Percentiles rank a stretch among this genome's conserved stretches.
phyloP scores from a whole-genome alignment of 2,888 invertebrate genomes.

The Psylliodes chrysocephalus region DNA sequence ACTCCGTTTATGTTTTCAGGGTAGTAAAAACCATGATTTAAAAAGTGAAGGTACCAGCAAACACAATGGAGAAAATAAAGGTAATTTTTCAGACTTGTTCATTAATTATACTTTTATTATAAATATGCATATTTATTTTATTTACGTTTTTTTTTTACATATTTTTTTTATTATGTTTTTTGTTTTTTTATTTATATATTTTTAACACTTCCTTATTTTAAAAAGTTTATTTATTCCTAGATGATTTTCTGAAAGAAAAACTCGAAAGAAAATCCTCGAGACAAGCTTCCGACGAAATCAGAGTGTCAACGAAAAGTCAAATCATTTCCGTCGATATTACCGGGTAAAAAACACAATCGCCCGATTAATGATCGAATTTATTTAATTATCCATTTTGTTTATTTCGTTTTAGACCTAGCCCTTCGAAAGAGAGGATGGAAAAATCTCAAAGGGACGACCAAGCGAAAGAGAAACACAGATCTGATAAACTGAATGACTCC shows the following conservation, averaged over 20 bases:
- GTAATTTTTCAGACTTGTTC: too few species aligned
- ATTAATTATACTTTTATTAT: not conserved
- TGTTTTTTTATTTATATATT: not conserved
- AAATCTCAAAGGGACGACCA: slow-evolving; percentile 61
- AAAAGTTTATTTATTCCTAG: slow-evolving; percentile 27
- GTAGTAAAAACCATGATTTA: slow-evolving; percentile 49
- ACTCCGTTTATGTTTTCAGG: slow-evolving; percentile 37
- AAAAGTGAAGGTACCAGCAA: slow-evolving; percentile 56
- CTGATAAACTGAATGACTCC: slow-evolving; percentile 69
- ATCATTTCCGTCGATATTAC: slow-evolving; percentile 49
- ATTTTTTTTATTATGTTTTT: slow-evolving; percentile 14
- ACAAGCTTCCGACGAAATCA: slow-evolving; percentile 51
- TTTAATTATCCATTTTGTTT: slow-evolving; percentile 1
- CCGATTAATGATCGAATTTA: not conserved
- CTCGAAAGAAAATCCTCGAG: slow-evolving; percentile 52
- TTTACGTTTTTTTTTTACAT: not conserved
- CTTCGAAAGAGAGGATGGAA: slow-evolving; percentile 58
- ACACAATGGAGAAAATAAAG: slow-evolving; percentile 65
- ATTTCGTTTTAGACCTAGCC: slow-evolving; percentile 28
- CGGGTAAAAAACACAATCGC: slow-evolving; percentile 49
- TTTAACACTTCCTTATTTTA: too few species aligned
- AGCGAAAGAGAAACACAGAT: slow-evolving; percentile 66
- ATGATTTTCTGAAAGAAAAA: slow-evolving; percentile 53
- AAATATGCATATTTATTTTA: not conserved
- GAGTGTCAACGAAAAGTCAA: slow-evolving; percentile 45